Evolutionary conservation across 2,797 vertebrate genomes (phyloP), one percentile per base, ranked within the genome.

Genomic region (Hemitrygon akajei): DNA sequence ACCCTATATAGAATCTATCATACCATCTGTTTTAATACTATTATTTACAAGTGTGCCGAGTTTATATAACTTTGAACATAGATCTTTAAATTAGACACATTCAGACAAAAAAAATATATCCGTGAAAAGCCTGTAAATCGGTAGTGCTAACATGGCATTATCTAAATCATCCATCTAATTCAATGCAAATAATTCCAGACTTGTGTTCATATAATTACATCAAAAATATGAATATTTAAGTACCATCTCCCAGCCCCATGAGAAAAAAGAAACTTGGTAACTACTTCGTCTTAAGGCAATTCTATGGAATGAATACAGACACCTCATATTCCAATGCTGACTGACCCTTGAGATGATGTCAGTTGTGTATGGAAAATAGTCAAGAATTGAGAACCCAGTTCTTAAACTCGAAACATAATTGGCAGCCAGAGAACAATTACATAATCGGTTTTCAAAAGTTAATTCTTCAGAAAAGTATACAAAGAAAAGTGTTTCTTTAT

Each of bases 1-100:
- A 63, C 60, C 34, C 3, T 69, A 37, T n/a, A 34, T 63, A 69
- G 86, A 89, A 66, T 10, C 16, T 14, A 37, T 69, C 1, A 12
- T 37, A 69, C 63, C 66, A 69, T 89, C 66, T 89, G 86, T 18
- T 69, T 89, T 69, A 86, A 86, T 60, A 60, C 56, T 14, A 86
- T 82, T 82, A 86, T 69, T 69, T 89, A 89, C 86, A 89, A 20
- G 60, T 89, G 86, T 89, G 86, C 86, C 63, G 16, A 89, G 86
- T 89, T 89, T 37, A 89, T 86, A 86, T n/a, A 86, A 60, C 56
- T 86, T 84, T 84, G 22, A 58, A 84, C 81, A 84, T 27, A 27
- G 47, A 84, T n/a, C 30, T 63, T 87, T n/a, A 30, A 25, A 60
- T 7, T n/a, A 10, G 20, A 89, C n/a, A 69, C 11, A 69, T 37